A percentile compares a stretch with the other conserved stretches of the same genome.
These are phyloP conservation scores for Danio choprae DNA, from an alignment of 2,797 vertebrate species.

Conservation along the genomic window DNA sequence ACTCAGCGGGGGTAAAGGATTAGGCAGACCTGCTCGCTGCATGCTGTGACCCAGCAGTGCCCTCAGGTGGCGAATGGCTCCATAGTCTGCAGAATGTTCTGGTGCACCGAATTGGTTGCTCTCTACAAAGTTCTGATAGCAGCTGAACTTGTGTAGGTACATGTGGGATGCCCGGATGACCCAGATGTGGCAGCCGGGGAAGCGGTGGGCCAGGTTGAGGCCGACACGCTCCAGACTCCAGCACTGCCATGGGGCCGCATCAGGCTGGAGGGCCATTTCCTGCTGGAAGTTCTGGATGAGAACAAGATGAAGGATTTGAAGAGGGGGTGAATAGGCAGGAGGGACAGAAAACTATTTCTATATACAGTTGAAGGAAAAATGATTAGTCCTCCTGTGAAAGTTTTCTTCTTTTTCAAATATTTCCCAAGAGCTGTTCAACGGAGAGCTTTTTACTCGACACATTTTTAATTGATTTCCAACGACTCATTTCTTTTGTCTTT, in stretches of 20 bases:
- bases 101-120: slow-evolving; percentile 97
- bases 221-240: slow-evolving; percentile 95
- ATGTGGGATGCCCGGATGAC: slow-evolving; percentile 90
- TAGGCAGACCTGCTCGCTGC: slow-evolving; percentile 75
- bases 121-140: slow-evolving; percentile 94
- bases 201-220: slow-evolving; percentile 81
- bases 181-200: slow-evolving; percentile 89
- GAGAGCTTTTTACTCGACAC: too few relatives aligned
- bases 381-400: too few relatives aligned
- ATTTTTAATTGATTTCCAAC: too few relatives aligned
- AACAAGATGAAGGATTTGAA: background rate
- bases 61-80: slow-evolving; percentile 89
- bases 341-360: too few relatives aligned
- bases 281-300: slow-evolving; percentile 89
- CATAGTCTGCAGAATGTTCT: slow-evolving; percentile 83
- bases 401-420: too few relatives aligned
- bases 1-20: slow-evolving; percentile 66
- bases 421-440: too few relatives aligned
- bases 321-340: background rate
- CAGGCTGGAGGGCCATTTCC: slow-evolving; percentile 88
- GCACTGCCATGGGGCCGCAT: slow-evolving; percentile 87
- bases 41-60: slow-evolving; percentile 88
- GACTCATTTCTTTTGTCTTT: too few relatives aligned
- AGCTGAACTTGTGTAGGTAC: slow-evolving; percentile 98
- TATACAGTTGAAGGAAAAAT: too few relatives aligned